Base-by-base conservation (phyloP, 1,140 invertebrate genomes). In the Sinonovacula constricta region DNA sequence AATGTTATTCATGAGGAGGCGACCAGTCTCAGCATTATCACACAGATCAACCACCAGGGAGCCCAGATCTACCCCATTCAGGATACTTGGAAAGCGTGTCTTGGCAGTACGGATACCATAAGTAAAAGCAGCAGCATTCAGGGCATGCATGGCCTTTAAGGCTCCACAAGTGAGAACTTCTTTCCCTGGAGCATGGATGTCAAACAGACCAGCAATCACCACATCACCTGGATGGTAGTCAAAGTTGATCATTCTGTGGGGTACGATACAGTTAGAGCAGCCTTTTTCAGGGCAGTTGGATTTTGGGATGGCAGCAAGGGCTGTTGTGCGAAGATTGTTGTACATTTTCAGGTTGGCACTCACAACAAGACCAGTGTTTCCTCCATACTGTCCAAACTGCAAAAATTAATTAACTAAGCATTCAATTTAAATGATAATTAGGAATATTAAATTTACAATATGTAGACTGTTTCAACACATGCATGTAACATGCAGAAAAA, bases 31-130 rank as follows among this genome's bases (percentile, higher is more conserved):
- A 10, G 67, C 53, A 78, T 65, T 83, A 30, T 80, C 57, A 69
- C 88, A 89, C 24, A 83, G 34, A 80, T 88, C 86, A 31, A 81
- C 76, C 34, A 87, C 65, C 7, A 89, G 59, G 22, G 74, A 80
- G n/a, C 87, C 88, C 34, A 89, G 81, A 24, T 67, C 59, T 0
- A 89, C 80, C 2, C 80, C 81, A 24, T 77, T 68, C 3, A 85
- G 59, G 12, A 84, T 81, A 0, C 59, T 59, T 2, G 82, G 78
- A 24, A 85, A 70, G 39, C 68, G 59, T 14, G 26, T 66, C 56
- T 83, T 86, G 0, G 69, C 79, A 24, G 62, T 81, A 4, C 67
- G 45, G 3, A 86, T 51, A 28, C 83, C 87, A 80, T 83, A 88
- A 39, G 77, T 69, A 22, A 84, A 82, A 10, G 87, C 86, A 14